Percentiles rank a stretch among this genome's conserved stretches.
phyloP scores from a whole-genome alignment of 92 coral and sea anemone species.

The Palythoa grandiflora region DNA sequence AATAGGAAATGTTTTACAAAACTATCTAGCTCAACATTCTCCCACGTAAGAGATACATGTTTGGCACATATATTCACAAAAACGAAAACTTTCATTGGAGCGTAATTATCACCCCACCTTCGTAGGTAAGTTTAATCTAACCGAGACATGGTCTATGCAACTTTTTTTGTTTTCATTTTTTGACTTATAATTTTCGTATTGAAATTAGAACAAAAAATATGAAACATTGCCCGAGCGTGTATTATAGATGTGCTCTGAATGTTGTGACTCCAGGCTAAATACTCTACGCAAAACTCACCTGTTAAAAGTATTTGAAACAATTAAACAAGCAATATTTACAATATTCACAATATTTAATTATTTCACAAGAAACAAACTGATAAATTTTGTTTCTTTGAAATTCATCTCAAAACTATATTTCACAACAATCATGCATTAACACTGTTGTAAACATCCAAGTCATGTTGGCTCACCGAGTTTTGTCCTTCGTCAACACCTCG shows the following conservation, averaged over 20 bases:
- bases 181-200: background rate
- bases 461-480: conserved; percentile 7
- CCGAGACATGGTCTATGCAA: background rate
- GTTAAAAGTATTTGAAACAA: background rate
- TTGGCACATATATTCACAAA: background rate
- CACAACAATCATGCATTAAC: background rate
- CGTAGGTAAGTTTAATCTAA: background rate
- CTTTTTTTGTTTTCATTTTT: background rate
- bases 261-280: background rate
- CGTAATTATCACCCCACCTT: background rate
- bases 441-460: background rate
- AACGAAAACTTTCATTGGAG: background rate
- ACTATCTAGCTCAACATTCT: background rate
- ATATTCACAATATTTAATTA: background rate
- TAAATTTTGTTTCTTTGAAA: background rate
- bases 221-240: too few relatives aligned
- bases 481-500: conserved; percentile 25
- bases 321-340: background rate
- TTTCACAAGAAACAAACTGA: background rate
- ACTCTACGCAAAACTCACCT: background rate
- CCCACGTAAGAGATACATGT: background rate
- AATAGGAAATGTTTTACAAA: conserved; percentile 6
- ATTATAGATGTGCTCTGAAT: too few relatives aligned
- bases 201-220: too few relatives aligned
- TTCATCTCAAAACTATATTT: background rate